These are phyloP conservation scores for Trichopoda pennipes DNA, from an alignment of 2,888 invertebrate genomes.

Conservation along the genomic window DNA sequence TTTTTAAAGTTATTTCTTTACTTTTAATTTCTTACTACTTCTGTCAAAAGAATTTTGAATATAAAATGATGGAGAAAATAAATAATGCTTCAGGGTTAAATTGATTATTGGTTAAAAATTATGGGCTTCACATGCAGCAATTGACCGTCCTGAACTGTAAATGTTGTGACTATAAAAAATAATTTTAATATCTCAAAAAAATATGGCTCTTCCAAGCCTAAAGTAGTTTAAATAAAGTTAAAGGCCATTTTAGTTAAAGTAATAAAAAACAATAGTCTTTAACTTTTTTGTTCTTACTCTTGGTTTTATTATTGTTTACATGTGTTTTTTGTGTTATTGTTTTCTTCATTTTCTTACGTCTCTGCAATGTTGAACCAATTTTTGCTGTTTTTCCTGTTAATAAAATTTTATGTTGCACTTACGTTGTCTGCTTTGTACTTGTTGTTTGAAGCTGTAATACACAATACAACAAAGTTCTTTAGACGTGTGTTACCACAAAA, in stretches of 20 bases:
- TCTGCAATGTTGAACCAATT: neutral
- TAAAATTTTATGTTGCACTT: slow-evolving; percentile 55
- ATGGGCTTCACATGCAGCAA: slow-evolving; percentile 77
- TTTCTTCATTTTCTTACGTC: slow-evolving; percentile 12
- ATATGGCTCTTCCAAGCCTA: neutral
- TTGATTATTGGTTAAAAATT: slow-evolving; percentile 81
- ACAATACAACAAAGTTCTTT: slow-evolving; percentile 30
- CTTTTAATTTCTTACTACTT: neutral
- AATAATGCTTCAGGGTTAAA: slow-evolving; percentile 80
- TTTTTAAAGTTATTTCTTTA: neutral
- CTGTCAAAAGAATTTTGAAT: slow-evolving; percentile 5
- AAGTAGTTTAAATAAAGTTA: slow-evolving; percentile 22
- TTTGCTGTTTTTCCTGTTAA: slow-evolving; percentile 51
- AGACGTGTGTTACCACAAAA: neutral
- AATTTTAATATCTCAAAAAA: too few relatives aligned
- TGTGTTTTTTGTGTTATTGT: slow-evolving; percentile 6
- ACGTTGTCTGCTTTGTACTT: slow-evolving; percentile 27
- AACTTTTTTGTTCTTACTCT: slow-evolving; percentile 25
- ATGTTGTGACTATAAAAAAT: too few relatives aligned
- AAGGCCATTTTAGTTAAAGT: slow-evolving; percentile 26
- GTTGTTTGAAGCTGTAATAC: slow-evolving; percentile 34
- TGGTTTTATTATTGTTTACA: slow-evolving; percentile 39
- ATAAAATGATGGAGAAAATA: neutral
- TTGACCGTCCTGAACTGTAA: neutral
- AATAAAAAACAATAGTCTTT: neutral